Conservation (phyloP, 2,888 invertebrate species). For the Operophtera brumata region DNA sequence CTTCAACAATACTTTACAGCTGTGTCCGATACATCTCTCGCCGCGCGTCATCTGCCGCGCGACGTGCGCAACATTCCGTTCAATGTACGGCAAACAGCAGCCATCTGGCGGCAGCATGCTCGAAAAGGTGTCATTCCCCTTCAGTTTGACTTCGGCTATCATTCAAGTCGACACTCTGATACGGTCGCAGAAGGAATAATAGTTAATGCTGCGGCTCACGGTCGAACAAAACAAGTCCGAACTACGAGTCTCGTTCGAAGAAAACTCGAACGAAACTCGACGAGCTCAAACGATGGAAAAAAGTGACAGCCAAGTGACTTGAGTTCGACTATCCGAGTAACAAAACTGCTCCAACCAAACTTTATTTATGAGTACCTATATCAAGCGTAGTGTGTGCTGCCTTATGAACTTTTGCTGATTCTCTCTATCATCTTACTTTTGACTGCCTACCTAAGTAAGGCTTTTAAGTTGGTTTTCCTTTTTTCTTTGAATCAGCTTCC, state of each 20-base stretch:
- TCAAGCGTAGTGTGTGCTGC: no score
- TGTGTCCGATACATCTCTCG: constrained; percentile 9
- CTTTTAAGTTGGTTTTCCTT: no score
- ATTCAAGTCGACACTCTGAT: constrained; percentile 47
- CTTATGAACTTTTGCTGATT: no score
- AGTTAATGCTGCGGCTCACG: constrained; percentile 29
- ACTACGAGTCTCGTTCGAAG: constrained; percentile 35
- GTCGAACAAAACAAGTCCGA: constrained; percentile 40
- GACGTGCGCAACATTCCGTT: constrained; percentile 21
- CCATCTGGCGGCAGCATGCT: constrained; percentile 52
- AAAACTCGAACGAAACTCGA: constrained; percentile 17
- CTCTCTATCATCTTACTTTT: no score
- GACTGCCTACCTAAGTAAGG: no score
- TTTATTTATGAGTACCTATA: no score
- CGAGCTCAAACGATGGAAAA: neutral
- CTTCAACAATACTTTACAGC: constrained; percentile 1
- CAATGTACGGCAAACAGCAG: constrained; percentile 36
- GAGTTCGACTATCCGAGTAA: neutral
- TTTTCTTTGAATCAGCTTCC: no score
- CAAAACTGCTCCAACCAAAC: neutral
- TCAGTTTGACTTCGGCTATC: constrained; percentile 47
- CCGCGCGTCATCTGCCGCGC: constrained; percentile 4
- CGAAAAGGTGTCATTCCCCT: constrained; percentile 59
- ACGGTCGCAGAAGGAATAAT: constrained; percentile 21
- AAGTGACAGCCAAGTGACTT: neutral